Evolutionary conservation across 2,888 invertebrate species (phyloP).

Genomic region (Nomada ruficornis): DNA sequence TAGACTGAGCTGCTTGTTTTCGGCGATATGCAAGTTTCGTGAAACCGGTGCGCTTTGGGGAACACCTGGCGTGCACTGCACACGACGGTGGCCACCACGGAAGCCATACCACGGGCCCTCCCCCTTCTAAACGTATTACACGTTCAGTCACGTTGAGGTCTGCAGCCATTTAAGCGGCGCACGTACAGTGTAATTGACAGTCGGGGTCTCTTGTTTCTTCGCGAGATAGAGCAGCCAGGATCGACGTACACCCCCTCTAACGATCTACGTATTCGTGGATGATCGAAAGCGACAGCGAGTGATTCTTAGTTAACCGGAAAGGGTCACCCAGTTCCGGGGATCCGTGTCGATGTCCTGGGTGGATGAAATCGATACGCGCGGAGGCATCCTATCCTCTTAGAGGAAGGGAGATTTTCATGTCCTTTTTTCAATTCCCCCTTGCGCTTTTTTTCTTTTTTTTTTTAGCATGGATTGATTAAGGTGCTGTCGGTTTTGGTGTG

Average conservation of each 20-base stretch:
- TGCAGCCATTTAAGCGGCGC: slow-evolving; percentile 71
- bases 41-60: slow-evolving; percentile 45
- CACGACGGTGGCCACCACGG: slow-evolving; percentile 67
- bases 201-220: slow-evolving; percentile 37
- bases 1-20: slow-evolving; percentile 44
- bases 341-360: slow-evolving; percentile 6
- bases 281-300: slow-evolving; percentile 44
- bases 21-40: slow-evolving; percentile 40
- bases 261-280: slow-evolving; percentile 5
- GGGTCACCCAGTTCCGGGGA: slow-evolving; percentile 40
- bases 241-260: neutral
- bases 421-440: too few species aligned
- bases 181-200: slow-evolving; percentile 73
- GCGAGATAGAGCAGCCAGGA: neutral
- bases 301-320: neutral
- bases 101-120: slow-evolving; percentile 77
- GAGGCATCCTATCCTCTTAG: neutral
- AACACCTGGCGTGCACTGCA: slow-evolving; percentile 71
- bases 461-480: too few species aligned
- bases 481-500: too few species aligned
- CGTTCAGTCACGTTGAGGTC: slow-evolving; percentile 78
- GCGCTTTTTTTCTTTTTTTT: too few species aligned
- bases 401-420: too few species aligned
- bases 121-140: slow-evolving; percentile 81
- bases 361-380: neutral